Percentiles rank a stretch among this genome's conserved stretches.
Evolutionary conservation across 2,797 vertebrate genomes (phyloP).

Genomic region (Pempheris klunzingeri): DNA sequence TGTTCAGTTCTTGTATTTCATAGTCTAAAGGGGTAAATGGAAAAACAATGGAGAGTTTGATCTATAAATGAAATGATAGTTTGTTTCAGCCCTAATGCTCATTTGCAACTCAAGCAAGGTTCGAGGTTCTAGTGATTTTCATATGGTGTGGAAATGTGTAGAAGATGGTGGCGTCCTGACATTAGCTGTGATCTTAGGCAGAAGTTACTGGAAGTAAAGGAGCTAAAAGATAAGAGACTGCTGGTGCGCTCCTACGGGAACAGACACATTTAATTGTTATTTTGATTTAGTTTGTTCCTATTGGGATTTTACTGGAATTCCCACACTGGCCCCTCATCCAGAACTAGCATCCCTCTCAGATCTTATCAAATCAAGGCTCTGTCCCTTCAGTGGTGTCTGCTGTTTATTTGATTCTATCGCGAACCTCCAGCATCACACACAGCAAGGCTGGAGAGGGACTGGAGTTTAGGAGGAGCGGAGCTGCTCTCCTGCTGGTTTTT

Average conservation of each 20-base stretch:
- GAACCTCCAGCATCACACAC: not conserved
- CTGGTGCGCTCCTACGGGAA: not conserved
- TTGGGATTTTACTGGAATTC: not conserved
- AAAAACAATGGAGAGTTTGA: not conserved
- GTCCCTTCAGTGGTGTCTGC: not conserved
- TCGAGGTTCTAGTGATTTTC: not conserved
- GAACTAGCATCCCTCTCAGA: not conserved
- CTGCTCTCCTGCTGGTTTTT: slow-evolving; percentile 1
- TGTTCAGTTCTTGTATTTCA: not conserved
- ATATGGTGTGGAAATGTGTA: not conserved
- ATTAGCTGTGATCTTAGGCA: not conserved
- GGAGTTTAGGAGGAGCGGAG: not conserved
- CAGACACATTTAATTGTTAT: not conserved
- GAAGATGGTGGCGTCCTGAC: not conserved
- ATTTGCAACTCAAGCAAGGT: not conserved
- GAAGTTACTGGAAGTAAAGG: not conserved
- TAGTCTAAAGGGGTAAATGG: not conserved
- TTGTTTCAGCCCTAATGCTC: not conserved
- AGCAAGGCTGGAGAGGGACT: not conserved
- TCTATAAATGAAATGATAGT: not conserved
- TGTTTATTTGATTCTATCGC: slow-evolving; percentile 23
- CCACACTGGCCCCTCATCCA: not conserved
- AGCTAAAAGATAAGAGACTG: not conserved
- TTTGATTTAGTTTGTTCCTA: not conserved
- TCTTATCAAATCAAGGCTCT: slow-evolving; percentile 1